A percentile compares a stretch with the other conserved stretches of the same genome.
These are phyloP conservation scores for Ophiodon elongatus DNA, from an alignment of 2,113 vertebrate genomes.

Conservation along the genomic window DNA sequence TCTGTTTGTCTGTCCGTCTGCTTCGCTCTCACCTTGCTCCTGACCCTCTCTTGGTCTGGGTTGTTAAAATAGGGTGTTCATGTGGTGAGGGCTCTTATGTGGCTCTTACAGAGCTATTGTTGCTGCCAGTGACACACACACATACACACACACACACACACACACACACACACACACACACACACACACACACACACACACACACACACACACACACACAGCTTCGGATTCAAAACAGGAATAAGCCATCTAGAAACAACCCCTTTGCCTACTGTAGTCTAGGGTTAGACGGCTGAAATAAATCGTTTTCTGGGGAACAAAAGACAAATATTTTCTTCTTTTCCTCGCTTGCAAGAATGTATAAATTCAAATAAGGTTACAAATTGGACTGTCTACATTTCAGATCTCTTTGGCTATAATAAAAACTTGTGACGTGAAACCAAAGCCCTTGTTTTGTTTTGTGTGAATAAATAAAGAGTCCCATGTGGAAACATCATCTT, in stretches of 20 bases:
- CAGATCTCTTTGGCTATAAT: conserved; percentile 3
- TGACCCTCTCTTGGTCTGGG: conserved; percentile 97
- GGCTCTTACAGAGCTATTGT: conserved; percentile 96
- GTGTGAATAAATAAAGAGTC: not conserved
- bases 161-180: conserved; percentile 85
- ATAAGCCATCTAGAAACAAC: conserved; percentile 47
- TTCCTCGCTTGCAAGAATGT: conserved; percentile 3
- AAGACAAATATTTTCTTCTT: conserved; percentile 11
- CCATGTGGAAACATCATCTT: not conserved
- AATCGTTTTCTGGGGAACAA: conserved; percentile 1
- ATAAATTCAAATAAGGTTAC: conserved; percentile 1
- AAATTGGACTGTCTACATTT: conserved; percentile 1
- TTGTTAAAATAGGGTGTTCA: conserved; percentile 92
- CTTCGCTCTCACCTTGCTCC: conserved; percentile 82
- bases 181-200: conserved; percentile 80
- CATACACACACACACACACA: conserved; percentile 53
- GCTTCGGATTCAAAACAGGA: conserved; percentile 42
- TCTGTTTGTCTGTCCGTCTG: conserved; percentile 67
- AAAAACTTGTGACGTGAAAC: conserved; percentile 1
- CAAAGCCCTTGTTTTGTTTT: not conserved
- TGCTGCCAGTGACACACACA: conserved; percentile 90
- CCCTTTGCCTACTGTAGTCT: conserved; percentile 7
- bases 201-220: conserved; percentile 52
- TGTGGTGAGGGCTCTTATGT: conserved; percentile 81
- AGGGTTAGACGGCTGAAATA: not conserved